Base-by-base conservation (phyloP, 1,140 invertebrate species). In the Drosophila elegans region DNA sequence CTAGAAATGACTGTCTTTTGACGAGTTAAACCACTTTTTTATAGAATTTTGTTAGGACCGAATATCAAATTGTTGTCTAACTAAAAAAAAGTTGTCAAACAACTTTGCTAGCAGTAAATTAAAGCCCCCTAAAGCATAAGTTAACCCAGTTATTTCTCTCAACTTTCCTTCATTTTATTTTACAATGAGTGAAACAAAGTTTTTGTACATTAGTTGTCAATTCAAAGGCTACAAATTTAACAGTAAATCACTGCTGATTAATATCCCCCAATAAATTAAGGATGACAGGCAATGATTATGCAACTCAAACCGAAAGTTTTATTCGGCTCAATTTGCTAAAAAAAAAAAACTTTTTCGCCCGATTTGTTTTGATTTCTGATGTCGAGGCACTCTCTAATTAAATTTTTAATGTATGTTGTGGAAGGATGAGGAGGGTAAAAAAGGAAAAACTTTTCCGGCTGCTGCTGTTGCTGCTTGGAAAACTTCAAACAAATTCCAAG, bases 401-500 rank as follows among this genome's bases (percentile, higher is more conserved):
- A 85, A 85, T 85, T 85, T 86, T 86, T 86, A 86, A 86, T 81
- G 61, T 77, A 44, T 66, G 36, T 21, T 25, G 56, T 57, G 38
- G 10, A 10, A 12, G 27, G 12, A 1, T 9, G 12, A n/a, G 0
- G 42, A 32, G n/a, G 46, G 27, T 29, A 21, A 36, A 53, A 49
- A 34, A 21, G 38, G 29, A 42, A 66, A 85, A 74, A 85, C 46
- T 84, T 85, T 78, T 81, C 57, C 63, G 44, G 54, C 72, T 51
- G 52, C 55, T 64, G 34, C 16, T 21, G 44, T 27, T 51, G n/a
- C 59, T 34, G 64, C 51, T 67, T 67, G 62, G 46, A 71, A 72
- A 82, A 80, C 78, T 88, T 78, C 82, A 88, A 86, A 82, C 83
- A 86, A 86, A 88, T 88, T 86, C 69, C 78, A 82, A 86, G 82